A percentile compares a stretch with the other conserved stretches of the same genome.
These are phyloP conservation scores for Heliconius sara DNA, from an alignment of 2,888 invertebrate species.

Conservation along the genomic window DNA sequence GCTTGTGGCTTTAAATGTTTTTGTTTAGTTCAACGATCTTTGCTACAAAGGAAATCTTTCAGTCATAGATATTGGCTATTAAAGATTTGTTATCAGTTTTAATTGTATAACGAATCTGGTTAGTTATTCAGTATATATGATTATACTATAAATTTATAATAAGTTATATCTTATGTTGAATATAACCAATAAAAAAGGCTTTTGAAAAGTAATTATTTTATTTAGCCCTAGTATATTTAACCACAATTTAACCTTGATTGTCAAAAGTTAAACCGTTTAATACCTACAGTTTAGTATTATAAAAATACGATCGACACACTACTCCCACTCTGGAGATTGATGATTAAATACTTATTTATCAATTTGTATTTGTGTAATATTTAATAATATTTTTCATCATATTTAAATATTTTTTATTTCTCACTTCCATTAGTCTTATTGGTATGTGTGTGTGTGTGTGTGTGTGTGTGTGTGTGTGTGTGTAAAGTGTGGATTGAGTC, in stretches of 20 bases:
- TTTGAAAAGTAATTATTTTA: not conserved
- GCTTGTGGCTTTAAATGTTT: constrained; percentile 1
- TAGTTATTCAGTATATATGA: not conserved
- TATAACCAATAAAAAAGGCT: not conserved
- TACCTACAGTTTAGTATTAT: not conserved
- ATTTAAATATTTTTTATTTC: too few species aligned
- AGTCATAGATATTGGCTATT: not conserved
- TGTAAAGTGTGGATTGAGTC: too few species aligned
- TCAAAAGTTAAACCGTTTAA: constrained; percentile 6
- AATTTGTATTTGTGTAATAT: too few species aligned
- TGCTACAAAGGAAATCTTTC: not conserved
- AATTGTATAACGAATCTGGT: not conserved
- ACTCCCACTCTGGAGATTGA: too few species aligned
- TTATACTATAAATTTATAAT: not conserved
- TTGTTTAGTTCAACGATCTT: constrained; percentile 16
- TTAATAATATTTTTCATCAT: not conserved
- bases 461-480: too few species aligned
- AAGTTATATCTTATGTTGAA: not conserved
- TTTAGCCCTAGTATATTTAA: not conserved
- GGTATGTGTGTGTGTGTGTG: too few species aligned
- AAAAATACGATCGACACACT: not conserved
- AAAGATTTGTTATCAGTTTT: constrained; percentile 17
- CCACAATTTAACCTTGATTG: not conserved
- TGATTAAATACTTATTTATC: too few species aligned
- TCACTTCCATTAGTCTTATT: too few species aligned